Base-by-base conservation (phyloP, 2,113 vertebrate genomes). In the Telmatochromis brachygnathus region DNA sequence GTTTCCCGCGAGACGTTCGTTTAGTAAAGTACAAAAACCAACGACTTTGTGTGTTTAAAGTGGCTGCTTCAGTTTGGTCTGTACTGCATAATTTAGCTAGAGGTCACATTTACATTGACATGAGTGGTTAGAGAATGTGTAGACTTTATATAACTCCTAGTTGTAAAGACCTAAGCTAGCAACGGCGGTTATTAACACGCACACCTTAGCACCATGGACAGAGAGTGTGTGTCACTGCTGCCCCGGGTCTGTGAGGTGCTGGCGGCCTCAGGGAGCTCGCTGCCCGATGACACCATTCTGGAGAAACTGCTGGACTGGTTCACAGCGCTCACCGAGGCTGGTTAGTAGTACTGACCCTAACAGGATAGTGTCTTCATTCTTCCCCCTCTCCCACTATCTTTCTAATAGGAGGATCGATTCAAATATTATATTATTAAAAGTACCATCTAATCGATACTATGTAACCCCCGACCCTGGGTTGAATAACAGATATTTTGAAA, bases 221-320 rank as follows among this genome's bases (percentile, higher is more conserved):
- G 70, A 0, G 96, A 97, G 85, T 98, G 97, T 70, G 75, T 95
- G n/a, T 90, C 84, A 14, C 95, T 98, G 33, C 96, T 99, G 85
- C 98, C 98, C 1, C 87, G 95, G 0, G 97, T 99, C 6, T 98
- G 97, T 91, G 89, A 95, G 2, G 95, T 97, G 3, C 93, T 99
- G 83, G 94, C 96, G 19, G 96, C 96, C 45, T 94, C 97, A 2
- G 94, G 93, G 54, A 96, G 95, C 79, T 92, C 95, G 3, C 85
- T 97, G 84, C 96, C 95, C 2, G 98, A 99, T 88, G 98, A 99
- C 92, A 98, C 98, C 21, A 98, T 97, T 86, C 93, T 98, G 93
- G 98, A 99, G 94, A 99, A 99, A 88, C 95, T 99, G 49, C 91
- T 99, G 65, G 98, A 99, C 93, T 99, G 98, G 97, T 97, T 99